phyloP scores from a whole-genome alignment of 2,113 vertebrate genomes.

The Lophura nycthemera region DNA sequence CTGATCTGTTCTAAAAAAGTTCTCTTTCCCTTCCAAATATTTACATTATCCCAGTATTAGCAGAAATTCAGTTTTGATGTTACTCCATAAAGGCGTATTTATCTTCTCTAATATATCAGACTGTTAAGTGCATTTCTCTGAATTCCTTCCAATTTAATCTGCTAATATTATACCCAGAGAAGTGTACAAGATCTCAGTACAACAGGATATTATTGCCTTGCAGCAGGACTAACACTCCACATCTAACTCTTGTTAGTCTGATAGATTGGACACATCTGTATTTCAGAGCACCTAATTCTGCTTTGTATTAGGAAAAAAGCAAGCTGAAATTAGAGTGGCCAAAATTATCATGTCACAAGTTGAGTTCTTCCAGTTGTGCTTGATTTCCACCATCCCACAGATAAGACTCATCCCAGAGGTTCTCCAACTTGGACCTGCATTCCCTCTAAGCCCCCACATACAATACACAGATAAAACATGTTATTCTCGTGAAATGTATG shows the following conservation, averaged over 20 bases:
- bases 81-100: background rate
- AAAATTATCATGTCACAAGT: background rate
- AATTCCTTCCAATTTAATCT: background rate
- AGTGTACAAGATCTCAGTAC: background rate
- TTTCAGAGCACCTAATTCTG: background rate
- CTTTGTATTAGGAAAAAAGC: background rate
- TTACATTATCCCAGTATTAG: background rate
- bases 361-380: background rate
- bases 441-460: background rate
- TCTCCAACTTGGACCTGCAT: background rate
- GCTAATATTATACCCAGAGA: background rate
- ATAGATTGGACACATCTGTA: background rate
- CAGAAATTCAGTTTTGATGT: background rate
- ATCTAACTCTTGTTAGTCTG: fast-evolving
- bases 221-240: background rate
- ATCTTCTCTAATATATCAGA: background rate
- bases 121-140: background rate
- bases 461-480: background rate
- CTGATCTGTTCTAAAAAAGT: background rate
- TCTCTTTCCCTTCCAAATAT: background rate
- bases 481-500: no score
- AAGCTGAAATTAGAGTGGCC: background rate
- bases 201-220: background rate
- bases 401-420: background rate
- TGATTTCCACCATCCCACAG: background rate